Evolutionary conservation across 2,888 invertebrate species (phyloP), one percentile per base, ranked within the genome.

Genomic region (Stenchaetothrips biformis): DNA sequence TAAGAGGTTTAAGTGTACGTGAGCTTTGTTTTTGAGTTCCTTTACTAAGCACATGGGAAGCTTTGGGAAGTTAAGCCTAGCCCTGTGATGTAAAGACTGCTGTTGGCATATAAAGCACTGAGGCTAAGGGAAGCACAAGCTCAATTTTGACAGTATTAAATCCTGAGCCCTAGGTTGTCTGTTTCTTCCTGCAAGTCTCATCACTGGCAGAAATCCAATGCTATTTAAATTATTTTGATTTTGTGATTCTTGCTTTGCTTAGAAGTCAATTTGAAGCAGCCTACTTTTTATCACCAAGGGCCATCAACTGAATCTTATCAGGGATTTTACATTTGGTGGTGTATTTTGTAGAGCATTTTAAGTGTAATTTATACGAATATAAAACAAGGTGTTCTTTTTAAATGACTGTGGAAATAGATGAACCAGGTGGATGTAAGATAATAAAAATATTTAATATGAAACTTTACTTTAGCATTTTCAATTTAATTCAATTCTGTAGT

Each of bases 401-500:
- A 74, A 25, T 74, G 67, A 74, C 67, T 74, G 67, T 25, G 67
- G 67, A 74, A 53, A 18, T 18, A 53, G 53, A 18, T 53, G 53
- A 74, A 53, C 18, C 53, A 53, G 53, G 53, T 53, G 53, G 18
- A 74, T 74, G 67, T 74, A 74, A 74, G 67, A 74, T 74, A 74
- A 74, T 74, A 74, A 74, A 37, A 74, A 74, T 74, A 74, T 74
- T 74, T 74, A 74, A 74, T 74, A 74, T 74, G 67, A 74, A 74
- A 74, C 67, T 7, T 59, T 6, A 37, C 4, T 37, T 2, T 37
- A 37, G 37, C 37, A 37, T 37, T 37, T 37, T 37, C 37, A 37
- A 37, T 37, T 37, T 1, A 37, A 37, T 37, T 37, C 37, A 37
- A 37, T 37, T 37, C 37, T 37, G 1, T 37, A 37, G 37, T 37